These are phyloP conservation scores for Neodiprion fabricii DNA, from an alignment of 1,140 invertebrate genomes.

Conservation along the genomic window DNA sequence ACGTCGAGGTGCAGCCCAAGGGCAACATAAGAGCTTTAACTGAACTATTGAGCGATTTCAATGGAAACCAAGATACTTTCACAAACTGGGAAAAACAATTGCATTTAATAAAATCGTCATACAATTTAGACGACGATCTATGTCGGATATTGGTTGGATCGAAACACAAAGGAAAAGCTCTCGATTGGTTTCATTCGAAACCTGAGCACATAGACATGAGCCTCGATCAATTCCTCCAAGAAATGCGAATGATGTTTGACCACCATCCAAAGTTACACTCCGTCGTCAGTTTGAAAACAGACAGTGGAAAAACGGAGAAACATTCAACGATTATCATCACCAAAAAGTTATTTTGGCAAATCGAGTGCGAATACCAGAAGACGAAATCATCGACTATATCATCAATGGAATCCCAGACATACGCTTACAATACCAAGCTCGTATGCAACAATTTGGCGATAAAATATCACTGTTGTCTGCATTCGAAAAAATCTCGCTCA, in stretches of 20 bases:
- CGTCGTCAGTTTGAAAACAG: too few relatives aligned
- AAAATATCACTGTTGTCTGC: too few relatives aligned
- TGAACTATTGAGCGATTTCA: constrained; percentile 13
- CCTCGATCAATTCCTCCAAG: background rate
- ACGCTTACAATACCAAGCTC: too few relatives aligned
- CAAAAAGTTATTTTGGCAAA: background rate
- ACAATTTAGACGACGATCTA: background rate
- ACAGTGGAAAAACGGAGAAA: background rate
- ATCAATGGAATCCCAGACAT: background rate
- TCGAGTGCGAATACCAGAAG: background rate
- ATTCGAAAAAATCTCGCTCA: too few relatives aligned
- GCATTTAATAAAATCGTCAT: background rate
- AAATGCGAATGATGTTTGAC: constrained; percentile 16
- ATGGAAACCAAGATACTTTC: constrained; percentile 10
- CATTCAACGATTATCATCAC: constrained; percentile 18
- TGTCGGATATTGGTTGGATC: constrained; percentile 11
- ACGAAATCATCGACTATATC: background rate
- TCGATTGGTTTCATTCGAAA: constrained; percentile 24
- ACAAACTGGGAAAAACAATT: constrained; percentile 16
- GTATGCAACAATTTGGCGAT: too few relatives aligned
- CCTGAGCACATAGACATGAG: constrained; percentile 14
- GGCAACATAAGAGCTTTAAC: background rate
- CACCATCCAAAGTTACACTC: constrained; percentile 15
- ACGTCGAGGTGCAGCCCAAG: background rate
- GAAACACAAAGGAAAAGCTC: constrained; percentile 12